A percentile compares a stretch with the other conserved stretches of the same genome.
These are phyloP conservation scores for Callithrix jacchus DNA, from an alignment of 2,113 vertebrate species.

Conservation along the genomic window DNA sequence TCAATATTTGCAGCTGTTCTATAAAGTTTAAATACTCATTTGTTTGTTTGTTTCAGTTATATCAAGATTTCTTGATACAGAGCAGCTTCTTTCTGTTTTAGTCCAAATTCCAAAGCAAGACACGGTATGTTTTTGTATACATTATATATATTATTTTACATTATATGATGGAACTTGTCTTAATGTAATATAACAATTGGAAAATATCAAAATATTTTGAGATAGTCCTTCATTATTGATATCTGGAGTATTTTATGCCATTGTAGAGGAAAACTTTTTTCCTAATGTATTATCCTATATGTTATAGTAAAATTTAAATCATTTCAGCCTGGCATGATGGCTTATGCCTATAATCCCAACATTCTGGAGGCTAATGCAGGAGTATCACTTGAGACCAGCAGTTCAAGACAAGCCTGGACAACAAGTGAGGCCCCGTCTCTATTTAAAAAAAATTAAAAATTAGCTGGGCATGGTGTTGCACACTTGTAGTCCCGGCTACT, in stretches of 20 bases:
- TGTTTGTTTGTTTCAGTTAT: constrained; percentile 87
- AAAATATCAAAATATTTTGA: background rate
- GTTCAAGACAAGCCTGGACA: too few species aligned
- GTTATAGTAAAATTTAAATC: background rate
- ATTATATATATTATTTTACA: background rate
- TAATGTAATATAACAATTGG: background rate
- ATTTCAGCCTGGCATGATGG: background rate
- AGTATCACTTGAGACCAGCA: too few species aligned
- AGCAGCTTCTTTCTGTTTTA: constrained; percentile 95
- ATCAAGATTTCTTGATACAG: constrained; percentile 94
- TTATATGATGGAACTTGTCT: background rate
- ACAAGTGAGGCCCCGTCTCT: too few species aligned
- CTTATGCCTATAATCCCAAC: too few species aligned
- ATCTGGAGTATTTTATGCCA: background rate
- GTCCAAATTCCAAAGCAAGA: constrained; percentile 97
- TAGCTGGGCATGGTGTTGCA: too few species aligned
- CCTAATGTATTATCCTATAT: background rate
- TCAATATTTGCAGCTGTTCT: background rate
- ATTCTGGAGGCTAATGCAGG: too few species aligned
- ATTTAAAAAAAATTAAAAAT: too few species aligned
- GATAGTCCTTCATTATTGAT: background rate
- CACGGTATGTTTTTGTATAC: constrained; percentile 86
- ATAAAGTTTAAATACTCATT: constrained; percentile 45
- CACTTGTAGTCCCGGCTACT: too few species aligned
- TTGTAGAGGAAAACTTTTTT: background rate